Conservation (phyloP, 2,113 vertebrate genomes). For the Psilopogon haemacephalus region DNA sequence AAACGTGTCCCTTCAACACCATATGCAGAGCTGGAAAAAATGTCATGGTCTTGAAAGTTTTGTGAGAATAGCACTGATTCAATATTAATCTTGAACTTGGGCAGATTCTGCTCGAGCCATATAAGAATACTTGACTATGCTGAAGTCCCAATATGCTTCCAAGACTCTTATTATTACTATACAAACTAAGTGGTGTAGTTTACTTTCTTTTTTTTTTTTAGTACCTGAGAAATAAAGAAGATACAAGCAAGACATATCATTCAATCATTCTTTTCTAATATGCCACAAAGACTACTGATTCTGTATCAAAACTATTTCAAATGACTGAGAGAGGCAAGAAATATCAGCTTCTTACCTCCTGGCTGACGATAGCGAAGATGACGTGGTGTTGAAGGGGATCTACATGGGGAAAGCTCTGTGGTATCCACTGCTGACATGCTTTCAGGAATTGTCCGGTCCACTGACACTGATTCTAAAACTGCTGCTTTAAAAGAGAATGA, state of each 20-base stretch:
- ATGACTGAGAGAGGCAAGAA: background rate
- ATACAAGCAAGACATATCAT: background rate
- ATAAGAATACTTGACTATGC: background rate
- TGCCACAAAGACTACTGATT: background rate
- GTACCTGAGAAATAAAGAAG: background rate
- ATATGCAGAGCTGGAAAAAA: constrained; percentile 3
- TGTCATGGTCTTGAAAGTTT: background rate
- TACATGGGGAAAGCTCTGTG: constrained; percentile 87
- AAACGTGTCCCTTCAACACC: background rate
- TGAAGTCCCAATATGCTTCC: background rate
- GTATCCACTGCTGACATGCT: constrained; percentile 80
- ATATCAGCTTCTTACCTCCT: constrained; percentile 79
- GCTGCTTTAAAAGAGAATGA: constrained; percentile 75
- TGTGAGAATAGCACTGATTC: background rate
- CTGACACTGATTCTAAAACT: constrained; percentile 85
- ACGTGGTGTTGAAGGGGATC: constrained; percentile 91
- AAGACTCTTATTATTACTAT: background rate
- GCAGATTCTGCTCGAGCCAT: background rate
- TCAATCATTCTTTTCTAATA: background rate
- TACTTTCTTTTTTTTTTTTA: background rate
- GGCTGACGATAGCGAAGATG: constrained; percentile 91
- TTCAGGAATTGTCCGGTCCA: constrained; percentile 87
- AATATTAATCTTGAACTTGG: constrained; percentile 1
- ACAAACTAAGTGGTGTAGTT: background rate
- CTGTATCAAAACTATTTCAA: background rate